Conservation (phyloP, 2,888 invertebrate genomes). For the Diabrotica balteata region DNA sequence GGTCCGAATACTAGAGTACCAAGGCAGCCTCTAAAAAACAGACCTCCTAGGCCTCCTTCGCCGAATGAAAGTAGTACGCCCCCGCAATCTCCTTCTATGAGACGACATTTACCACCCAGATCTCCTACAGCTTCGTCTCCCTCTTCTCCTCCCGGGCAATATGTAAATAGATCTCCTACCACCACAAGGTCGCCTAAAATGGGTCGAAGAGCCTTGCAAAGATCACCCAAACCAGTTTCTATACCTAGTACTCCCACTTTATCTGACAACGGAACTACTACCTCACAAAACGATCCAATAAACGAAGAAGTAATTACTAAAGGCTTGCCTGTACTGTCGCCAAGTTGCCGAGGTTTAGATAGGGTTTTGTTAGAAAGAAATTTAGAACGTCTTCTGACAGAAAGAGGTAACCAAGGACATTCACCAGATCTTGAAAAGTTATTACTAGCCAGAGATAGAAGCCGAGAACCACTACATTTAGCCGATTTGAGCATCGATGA, state of each 20-base stretch:
- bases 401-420: conserved; percentile 55
- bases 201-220: conserved; percentile 63
- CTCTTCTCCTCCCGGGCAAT: conserved; percentile 54
- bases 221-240: conserved; percentile 61
- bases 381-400: conserved; percentile 68
- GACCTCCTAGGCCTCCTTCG: conserved; percentile 65
- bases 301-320: conserved; percentile 43
- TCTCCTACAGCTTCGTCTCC: conserved; percentile 71
- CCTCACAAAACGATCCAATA: conserved; percentile 26
- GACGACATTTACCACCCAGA: conserved; percentile 59
- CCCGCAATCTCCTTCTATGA: conserved; percentile 63
- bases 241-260: conserved; percentile 58
- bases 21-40: conserved; percentile 56
- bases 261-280: conserved; percentile 48
- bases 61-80: conserved; percentile 62
- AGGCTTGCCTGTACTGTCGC: conserved; percentile 39
- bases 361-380: conserved; percentile 74
- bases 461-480: conserved; percentile 67
- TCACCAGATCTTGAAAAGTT: conserved; percentile 61
- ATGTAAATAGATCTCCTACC: conserved; percentile 58
- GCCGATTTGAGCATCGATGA: conserved; percentile 67
- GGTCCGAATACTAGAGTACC: conserved; percentile 68
- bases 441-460: conserved; percentile 65
- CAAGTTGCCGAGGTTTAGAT: conserved; percentile 66
- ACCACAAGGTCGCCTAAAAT: conserved; percentile 66